Evolutionary conservation across 2,113 vertebrate genomes (phyloP).

Genomic region (Willisornis vidua): DNA sequence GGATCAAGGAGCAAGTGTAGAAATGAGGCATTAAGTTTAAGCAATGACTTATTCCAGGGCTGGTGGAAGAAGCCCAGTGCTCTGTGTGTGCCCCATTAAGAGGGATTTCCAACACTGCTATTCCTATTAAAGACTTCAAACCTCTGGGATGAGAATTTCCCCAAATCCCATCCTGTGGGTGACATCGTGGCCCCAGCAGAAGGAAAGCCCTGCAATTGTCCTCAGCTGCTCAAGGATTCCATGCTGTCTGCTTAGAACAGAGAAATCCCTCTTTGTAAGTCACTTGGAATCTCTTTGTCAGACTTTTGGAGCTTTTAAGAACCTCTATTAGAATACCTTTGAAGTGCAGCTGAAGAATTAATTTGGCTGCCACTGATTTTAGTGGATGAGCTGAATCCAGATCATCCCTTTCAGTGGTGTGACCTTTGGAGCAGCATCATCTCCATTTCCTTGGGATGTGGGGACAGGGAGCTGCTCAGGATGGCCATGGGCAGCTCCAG

Average conservation of each 20-base stretch:
- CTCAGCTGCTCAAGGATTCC: background rate
- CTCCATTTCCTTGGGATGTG: background rate
- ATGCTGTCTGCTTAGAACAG: background rate
- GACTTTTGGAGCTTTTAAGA: background rate
- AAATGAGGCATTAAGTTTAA: background rate
- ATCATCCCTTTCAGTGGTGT: background rate
- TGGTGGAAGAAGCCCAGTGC: background rate
- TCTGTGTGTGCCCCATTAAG: background rate
- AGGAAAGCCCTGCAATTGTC: background rate
- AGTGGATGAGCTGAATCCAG: background rate
- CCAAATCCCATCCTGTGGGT: background rate
- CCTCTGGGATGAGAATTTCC: background rate
- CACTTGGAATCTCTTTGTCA: background rate
- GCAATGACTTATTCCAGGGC: background rate
- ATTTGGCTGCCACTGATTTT: background rate
- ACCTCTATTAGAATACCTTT: background rate
- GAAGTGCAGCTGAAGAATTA: background rate
- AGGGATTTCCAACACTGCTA: background rate
- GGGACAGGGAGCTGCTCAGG: background rate
- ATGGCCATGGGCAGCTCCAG: background rate
- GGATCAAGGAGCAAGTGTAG: background rate
- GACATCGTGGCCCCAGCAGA: background rate
- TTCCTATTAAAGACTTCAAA: background rate
- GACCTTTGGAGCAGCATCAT: background rate
- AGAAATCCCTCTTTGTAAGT: background rate